Base-by-base conservation (phyloP, 2,797 vertebrate species). In the Hoplostethus mediterraneus region DNA sequence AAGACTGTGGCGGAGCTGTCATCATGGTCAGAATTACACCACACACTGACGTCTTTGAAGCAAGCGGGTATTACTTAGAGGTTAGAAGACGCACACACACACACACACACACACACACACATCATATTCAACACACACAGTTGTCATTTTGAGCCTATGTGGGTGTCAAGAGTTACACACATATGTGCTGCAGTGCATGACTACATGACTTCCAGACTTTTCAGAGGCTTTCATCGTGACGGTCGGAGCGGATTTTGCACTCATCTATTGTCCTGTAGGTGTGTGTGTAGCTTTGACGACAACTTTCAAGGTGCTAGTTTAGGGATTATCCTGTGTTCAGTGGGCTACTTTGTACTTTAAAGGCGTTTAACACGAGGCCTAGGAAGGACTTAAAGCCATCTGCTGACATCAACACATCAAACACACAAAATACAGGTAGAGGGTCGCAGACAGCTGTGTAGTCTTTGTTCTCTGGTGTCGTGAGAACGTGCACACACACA, bases 281-380 rank as follows among this genome's bases (percentile, higher is more conserved):
- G 13, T 57, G 31, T 17, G 31, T 36, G 31, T 4, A 17, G 31
- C 36, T 55, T 52, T 47, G 63, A 75, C 60, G 10, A 67, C 77
- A 73, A 72, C 71, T 67, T 77, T 77, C 70, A 66, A 69, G 84
- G 85, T 84, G 83, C 83, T 77, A 79, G 80, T 91, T 92, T 82
- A 45, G 48, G 74, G 87, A 87, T 92, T 77, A 90, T 74, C 73
- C 68, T 75, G 87, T 84, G 79, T 86, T 91, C 82, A 82, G 44
- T 51, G 12, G 25, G 2, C 21, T 1, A 63, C 84, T 86, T 88
- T 86, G 76, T 84, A 71, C 87, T 90, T 87, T 74, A 38, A 75
- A 87, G 71, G 59, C 38, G 63, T 73, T 78, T 80, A 79, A 79
- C 14, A 0, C 52, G 4, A 21, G 53, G 66, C 73, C 87, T 87